Evolutionary conservation across 2,888 invertebrate species (phyloP).

Genomic region (Incurvaria masculella): DNA sequence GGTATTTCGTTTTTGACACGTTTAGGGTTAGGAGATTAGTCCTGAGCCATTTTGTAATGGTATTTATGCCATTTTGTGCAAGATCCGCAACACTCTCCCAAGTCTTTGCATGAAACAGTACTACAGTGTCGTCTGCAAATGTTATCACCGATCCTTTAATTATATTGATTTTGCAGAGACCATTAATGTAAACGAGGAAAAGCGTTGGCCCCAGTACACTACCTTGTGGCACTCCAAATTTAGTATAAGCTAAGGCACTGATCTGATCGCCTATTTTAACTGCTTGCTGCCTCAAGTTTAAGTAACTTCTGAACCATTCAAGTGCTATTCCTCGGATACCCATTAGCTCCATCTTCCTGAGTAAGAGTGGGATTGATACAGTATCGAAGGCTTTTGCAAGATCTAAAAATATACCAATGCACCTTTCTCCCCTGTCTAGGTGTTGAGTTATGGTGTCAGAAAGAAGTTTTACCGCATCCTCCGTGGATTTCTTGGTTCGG

Average conservation of each 20-base stretch:
- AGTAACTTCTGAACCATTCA: conserved; percentile 1
- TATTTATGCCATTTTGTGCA: neutral
- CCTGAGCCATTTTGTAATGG: neutral
- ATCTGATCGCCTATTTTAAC: neutral
- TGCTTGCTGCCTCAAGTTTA: neutral
- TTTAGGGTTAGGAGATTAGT: neutral
- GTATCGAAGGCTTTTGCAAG: conserved; percentile 6
- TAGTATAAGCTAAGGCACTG: neutral
- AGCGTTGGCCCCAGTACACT: neutral
- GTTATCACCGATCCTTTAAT: neutral
- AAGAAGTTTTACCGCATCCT: conserved; percentile 5
- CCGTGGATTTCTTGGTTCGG: conserved; percentile 3
- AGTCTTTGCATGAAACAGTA: neutral
- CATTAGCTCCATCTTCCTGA: neutral
- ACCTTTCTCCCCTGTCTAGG: conserved; percentile 2
- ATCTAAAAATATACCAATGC: conserved; percentile 10
- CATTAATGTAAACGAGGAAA: conserved; percentile 2
- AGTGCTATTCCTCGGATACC: conserved; percentile 1
- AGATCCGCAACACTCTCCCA: neutral
- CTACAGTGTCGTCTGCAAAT: conserved; percentile 1
- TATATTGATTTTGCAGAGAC: neutral
- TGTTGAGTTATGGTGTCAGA: neutral
- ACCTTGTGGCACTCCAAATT: neutral
- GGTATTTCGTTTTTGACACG: neutral
- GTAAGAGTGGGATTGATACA: neutral